Evolutionary conservation across 1,140 invertebrate genomes (phyloP), one percentile per base, ranked within the genome.

Genomic region (Papilio polyxenes): DNA sequence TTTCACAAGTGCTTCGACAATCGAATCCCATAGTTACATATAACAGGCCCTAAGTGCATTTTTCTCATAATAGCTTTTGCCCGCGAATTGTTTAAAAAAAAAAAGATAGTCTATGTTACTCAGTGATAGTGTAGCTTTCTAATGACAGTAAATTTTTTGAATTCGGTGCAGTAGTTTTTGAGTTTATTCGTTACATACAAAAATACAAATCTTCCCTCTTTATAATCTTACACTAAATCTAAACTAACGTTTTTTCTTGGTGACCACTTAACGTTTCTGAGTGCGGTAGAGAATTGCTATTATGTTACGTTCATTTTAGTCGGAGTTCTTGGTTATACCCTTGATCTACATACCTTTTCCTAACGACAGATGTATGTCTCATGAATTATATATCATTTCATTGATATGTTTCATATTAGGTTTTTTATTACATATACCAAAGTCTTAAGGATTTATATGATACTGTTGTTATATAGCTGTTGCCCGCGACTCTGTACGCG

Each of bases 271-370:
- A 40, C n/a, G 77, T 44, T 15, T 59, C 6, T 59, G 56, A 59
- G n/a, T 59, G n/a, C n/a, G 56, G 17, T 13, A 59, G 17, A 20
- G 17, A n/a, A n/a, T 56, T 56, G 17, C 17, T 59, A 59, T n/a
- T 59, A 59, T 23, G 48, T 15, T 51, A 79, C 20, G 49, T 80
- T 80, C 23, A 44, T 37, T 75, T 37, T 13, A 53, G 11, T 15
- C 56, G 20, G 15, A 40, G 8, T 10, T n/a, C 48, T 40, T 48
- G 31, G 40, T 31, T 78, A 40, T 65, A 80, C 78, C 78, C 78
- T 80, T 80, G 78, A 69, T 80, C 78, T 23, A 80, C 40, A 80
- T 80, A 49, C 31, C 37, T 44, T 72, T 20, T 9, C 8, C 56
- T 23, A 23, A 53, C 49, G 75, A 31, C 49, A 56, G 48, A 20